A percentile compares a stretch with the other conserved stretches of the same genome.
Conservation (phyloP, 2,888 invertebrate species). For the Ornithoptera alexandrae region DNA sequence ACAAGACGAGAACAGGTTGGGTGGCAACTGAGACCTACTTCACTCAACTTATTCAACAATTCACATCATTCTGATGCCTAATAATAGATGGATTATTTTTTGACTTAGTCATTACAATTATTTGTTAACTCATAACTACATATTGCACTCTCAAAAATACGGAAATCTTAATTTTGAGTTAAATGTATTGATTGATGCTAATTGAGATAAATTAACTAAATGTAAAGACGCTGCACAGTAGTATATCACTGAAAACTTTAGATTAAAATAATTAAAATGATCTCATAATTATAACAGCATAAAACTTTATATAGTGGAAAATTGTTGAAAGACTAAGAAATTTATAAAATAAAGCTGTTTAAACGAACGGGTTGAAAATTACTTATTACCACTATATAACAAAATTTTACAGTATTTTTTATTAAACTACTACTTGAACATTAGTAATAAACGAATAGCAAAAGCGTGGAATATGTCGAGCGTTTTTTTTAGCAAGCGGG, state of each 20-base stretch:
- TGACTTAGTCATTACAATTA: too few relatives aligned
- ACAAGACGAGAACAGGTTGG: too few relatives aligned
- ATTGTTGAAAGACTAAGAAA: not conserved
- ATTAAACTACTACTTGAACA: conserved; percentile 4
- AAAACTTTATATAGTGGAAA: not conserved
- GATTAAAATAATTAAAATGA: not conserved
- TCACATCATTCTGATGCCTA: too few relatives aligned
- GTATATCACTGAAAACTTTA: not conserved
- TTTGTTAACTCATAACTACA: too few relatives aligned
- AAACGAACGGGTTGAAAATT: not conserved
- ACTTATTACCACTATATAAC: not conserved
- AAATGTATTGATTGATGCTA: too few relatives aligned
- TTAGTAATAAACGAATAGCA: conserved; percentile 14
- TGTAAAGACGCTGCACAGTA: not conserved
- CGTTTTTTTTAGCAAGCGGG: conserved; percentile 31
- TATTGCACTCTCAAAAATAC: too few relatives aligned
- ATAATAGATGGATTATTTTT: too few relatives aligned
- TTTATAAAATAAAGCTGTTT: not conserved
- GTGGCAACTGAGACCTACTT: too few relatives aligned
- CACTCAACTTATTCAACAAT: too few relatives aligned
- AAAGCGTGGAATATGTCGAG: conserved; percentile 27
- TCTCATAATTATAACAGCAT: not conserved
- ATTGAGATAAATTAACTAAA: too few relatives aligned
- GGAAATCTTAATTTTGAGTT: too few relatives aligned
- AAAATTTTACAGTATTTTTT: not conserved